A percentile compares a stretch with the other conserved stretches of the same genome.
These are phyloP conservation scores for Blomia tropicalis DNA, from an alignment of 2,888 invertebrate genomes.

Conservation along the genomic window DNA sequence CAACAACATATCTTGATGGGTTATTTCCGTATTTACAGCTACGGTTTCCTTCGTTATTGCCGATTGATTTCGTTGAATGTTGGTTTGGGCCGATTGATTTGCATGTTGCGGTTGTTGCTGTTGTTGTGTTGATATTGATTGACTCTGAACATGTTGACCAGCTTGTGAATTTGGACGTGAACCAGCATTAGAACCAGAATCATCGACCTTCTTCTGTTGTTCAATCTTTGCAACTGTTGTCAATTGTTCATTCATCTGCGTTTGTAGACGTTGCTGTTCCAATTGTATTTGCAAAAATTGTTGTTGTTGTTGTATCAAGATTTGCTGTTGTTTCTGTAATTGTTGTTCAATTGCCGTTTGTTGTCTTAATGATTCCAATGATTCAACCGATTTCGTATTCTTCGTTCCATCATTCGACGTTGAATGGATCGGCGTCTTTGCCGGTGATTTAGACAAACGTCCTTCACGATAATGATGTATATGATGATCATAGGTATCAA, in stretches of 20 bases:
- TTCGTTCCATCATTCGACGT: not conserved
- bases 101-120: not conserved
- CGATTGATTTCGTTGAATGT: not conserved
- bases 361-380: slow-evolving; percentile 11
- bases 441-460: not conserved
- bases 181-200: no score
- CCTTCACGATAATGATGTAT: no score
- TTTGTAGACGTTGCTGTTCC: slow-evolving; percentile 23
- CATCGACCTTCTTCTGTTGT: slow-evolving; percentile 11
- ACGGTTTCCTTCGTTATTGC: not conserved
- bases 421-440: not conserved
- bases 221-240: not conserved
- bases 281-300: slow-evolving; percentile 30
- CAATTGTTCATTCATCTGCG: slow-evolving; percentile 20
- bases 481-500: no score
- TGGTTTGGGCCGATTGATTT: not conserved
- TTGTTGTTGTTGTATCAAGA: slow-evolving; percentile 32
- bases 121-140: no score
- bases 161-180: not conserved
- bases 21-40: not conserved
- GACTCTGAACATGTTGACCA: not conserved
- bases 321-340: slow-evolving; percentile 35
- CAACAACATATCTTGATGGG: not conserved
- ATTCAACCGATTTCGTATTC: slow-evolving; percentile 4
- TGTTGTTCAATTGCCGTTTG: slow-evolving; percentile 23